Conservation (phyloP, 2,888 invertebrate species). For the Glyphotaelius pellucidus region DNA sequence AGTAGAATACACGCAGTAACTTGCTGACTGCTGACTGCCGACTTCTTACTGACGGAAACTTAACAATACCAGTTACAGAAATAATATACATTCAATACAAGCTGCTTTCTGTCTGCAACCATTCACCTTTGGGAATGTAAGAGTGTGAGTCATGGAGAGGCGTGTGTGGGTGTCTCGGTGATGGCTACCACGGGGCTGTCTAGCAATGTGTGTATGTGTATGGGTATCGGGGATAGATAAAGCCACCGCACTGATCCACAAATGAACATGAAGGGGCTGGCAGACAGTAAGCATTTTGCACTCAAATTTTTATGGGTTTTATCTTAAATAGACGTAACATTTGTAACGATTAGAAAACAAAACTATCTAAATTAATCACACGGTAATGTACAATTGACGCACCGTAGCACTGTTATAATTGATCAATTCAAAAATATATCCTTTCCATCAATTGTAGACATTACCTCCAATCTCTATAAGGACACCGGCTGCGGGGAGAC, state of each 20-base stretch:
- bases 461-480: slow-evolving; percentile 16
- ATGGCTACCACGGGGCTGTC: neutral
- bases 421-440: slow-evolving; percentile 48
- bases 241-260: slow-evolving; percentile 10
- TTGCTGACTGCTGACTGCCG: slow-evolving; percentile 27
- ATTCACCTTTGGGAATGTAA: slow-evolving; percentile 55
- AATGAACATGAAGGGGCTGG: neutral
- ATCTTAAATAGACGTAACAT: slow-evolving; percentile 61
- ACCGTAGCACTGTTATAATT: slow-evolving; percentile 45
- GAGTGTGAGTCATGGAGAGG: slow-evolving; percentile 13
- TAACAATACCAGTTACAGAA: slow-evolving; percentile 55
- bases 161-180: neutral
- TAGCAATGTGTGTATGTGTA: neutral
- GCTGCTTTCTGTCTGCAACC: slow-evolving; percentile 50
- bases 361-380: slow-evolving; percentile 63
- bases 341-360: slow-evolving; percentile 63
- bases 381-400: slow-evolving; percentile 51
- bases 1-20: slow-evolving; percentile 38
- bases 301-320: slow-evolving; percentile 46
- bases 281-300: slow-evolving; percentile 53
- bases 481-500: neutral
- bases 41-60: slow-evolving; percentile 25
- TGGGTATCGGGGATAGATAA: slow-evolving; percentile 5
- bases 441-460: slow-evolving; percentile 42
- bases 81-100: slow-evolving; percentile 48